Evolutionary conservation across 2,797 vertebrate genomes (phyloP).

Genomic region (Toxotes lorentzi): DNA sequence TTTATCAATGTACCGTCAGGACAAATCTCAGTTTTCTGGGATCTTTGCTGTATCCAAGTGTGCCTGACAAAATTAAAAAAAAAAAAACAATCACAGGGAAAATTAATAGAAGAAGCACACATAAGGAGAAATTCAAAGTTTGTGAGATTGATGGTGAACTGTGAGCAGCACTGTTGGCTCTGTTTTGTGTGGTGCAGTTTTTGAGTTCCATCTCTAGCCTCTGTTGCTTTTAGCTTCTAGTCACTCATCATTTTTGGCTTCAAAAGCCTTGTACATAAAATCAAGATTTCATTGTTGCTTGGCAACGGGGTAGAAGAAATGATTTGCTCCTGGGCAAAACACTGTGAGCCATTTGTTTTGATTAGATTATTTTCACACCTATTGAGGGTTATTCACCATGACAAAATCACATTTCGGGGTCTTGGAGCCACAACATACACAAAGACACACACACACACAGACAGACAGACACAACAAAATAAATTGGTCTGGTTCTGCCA

Average conservation of each 20-base stretch:
- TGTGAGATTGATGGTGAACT: neutral
- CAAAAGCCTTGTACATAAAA: conserved; percentile 57
- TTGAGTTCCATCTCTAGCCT: conserved; percentile 32
- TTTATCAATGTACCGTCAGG: neutral
- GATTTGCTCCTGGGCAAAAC: conserved; percentile 59
- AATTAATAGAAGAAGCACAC: neutral
- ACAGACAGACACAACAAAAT: neutral
- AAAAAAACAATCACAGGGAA: neutral
- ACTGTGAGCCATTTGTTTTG: conserved; percentile 67
- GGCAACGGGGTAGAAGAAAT: conserved; percentile 75
- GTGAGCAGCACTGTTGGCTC: conserved; percentile 1
- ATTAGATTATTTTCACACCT: conserved; percentile 59
- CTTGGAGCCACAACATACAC: neutral
- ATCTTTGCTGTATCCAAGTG: neutral
- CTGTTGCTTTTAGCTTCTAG: conserved; percentile 42
- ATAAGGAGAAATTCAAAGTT: neutral
- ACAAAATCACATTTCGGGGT: conserved; percentile 32
- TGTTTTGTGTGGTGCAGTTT: conserved; percentile 1
- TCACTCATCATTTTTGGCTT: conserved; percentile 54
- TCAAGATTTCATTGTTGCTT: conserved; percentile 79
- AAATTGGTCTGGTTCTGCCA: neutral
- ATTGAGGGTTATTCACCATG: conserved; percentile 21
- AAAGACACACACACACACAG: neutral
- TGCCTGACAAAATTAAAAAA: neutral
- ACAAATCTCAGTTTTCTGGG: neutral